Evolutionary conservation across 2,888 invertebrate species (phyloP).

Genomic region (Pinctada fucata): DNA sequence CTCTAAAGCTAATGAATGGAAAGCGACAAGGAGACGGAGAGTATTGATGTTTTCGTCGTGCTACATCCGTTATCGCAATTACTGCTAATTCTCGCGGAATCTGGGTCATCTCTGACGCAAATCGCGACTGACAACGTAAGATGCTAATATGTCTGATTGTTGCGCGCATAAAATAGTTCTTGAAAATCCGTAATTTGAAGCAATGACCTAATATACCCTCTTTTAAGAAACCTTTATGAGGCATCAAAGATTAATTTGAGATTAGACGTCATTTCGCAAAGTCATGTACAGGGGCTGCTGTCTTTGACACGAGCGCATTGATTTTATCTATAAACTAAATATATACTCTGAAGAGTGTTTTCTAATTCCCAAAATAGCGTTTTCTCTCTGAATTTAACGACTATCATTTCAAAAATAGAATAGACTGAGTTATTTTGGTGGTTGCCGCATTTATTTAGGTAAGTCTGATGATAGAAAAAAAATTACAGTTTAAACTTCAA

Average conservation of each 20-base stretch:
- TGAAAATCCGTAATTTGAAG: not conserved
- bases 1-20: not conserved
- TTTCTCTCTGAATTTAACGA: not conserved
- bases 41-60: not conserved
- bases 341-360: not conserved
- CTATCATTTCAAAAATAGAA: not conserved
- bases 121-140: not conserved
- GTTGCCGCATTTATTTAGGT: not conserved
- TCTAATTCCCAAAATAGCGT: not conserved
- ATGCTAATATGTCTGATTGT: not conserved
- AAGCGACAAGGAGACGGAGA: slow-evolving; percentile 1
- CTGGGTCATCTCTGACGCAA: not conserved
- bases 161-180: not conserved
- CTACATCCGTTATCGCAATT: slow-evolving; percentile 2
- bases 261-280: too few species aligned
- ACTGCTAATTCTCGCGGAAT: not conserved
- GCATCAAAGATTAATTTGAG: too few species aligned
- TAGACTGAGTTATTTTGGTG: not conserved
- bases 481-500: too few species aligned
- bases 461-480: not conserved
- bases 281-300: too few species aligned
- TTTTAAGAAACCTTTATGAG: too few species aligned
- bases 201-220: not conserved
- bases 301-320: not conserved
- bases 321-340: not conserved